Base-by-base conservation (phyloP, 2,113 vertebrate genomes). In the Neopipo cinnamomea region DNA sequence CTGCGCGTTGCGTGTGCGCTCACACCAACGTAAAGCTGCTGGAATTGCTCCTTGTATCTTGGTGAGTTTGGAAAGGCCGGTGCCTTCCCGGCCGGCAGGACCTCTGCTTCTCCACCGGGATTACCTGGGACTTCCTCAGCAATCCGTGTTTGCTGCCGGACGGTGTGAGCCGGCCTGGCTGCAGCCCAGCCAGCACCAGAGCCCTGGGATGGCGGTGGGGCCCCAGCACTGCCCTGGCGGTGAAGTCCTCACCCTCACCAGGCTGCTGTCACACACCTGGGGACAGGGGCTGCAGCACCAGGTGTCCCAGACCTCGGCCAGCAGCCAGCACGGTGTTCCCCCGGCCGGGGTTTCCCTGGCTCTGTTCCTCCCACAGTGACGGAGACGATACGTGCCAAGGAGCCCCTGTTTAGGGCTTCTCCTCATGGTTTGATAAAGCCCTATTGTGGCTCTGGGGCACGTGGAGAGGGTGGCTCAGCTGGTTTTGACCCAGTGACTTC, bases 131-230 rank as follows among this genome's bases (percentile, higher is more conserved):
- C 19, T n/a, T 27, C 63, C 72, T 42, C 1, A 46, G 67, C 28
- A 2, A 24, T 21, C 25, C 2, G 0, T 4, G 6, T 28, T 39
- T 1, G 1, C 16, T 17, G 56, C n/a, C 1, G 2, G 39, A 7
- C 2, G 0, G 1, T 7, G 58, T 1, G 31, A 76, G 56, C 80
- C 21, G 6, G 10, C 4, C 71, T n/a, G 55, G 58, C 39, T 25
- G 12, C 66, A 56, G 28, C 55, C 39, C 5, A 1, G 53, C 33
- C 20, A 14, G 73, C 44, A 12, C n/a, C 8, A 21, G 53, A 11
- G 59, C 21, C 3, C 71, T 12, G 41, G 14, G 30, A 6, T 5
- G 41, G 47, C 1, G 0, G 14, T 74, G 12, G 79, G 88, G 59
- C 41, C 55, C 52, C 3, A 2, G 67, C 50, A 9, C 21, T 0